Base-by-base conservation (phyloP, 2,888 invertebrate species). In the Chouioia cunea region DNA sequence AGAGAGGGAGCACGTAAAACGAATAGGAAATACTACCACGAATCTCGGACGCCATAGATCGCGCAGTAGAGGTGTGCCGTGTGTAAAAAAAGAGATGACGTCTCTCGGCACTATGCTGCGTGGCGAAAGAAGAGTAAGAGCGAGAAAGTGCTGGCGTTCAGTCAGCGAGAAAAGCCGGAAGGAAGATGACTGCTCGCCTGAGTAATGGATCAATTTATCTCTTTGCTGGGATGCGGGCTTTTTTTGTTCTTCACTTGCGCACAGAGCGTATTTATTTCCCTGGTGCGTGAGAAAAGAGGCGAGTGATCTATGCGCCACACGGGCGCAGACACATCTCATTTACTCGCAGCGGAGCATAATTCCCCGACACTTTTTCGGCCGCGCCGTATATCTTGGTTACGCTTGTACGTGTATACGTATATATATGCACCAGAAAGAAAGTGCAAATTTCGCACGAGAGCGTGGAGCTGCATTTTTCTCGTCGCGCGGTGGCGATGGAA, bases 241-340 rank as follows among this genome's bases (percentile, higher is more conserved):
- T 27, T 27, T 6, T 50, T 20, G 15, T 18, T 48, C 44, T 64
- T 52, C 43, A 53, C 47, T 20, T 27, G 54, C 22, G 2, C 15
- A n/a, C 54, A 10, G 15, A 6, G 52, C 12, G 22, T 60, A 70
- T 65, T 52, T 73, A 73, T 73, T 62, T 64, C 59, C 62, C 54
- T 47, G 52, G 53, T 70, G 68, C 74, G 74, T 73, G 72, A 79
- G 74, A 76, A 79, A 82, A 18, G 18, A 77, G 78, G 79, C 75
- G 70, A 77, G 80, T 80, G 80, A 80, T 80, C 79, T 79, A 80
- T 79, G 79, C 77, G 76, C 77, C 74, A 52, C 76, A 76, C 77
- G 75, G 46, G 78, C 77, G 81, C 81, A 86, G 86, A 87, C 87
- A 88, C 87, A 87, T 87, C 87, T 87, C 87, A 87, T 87, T 87